Base-by-base conservation (phyloP, 2,797 vertebrate species). In the Sebastes vulpes region DNA sequence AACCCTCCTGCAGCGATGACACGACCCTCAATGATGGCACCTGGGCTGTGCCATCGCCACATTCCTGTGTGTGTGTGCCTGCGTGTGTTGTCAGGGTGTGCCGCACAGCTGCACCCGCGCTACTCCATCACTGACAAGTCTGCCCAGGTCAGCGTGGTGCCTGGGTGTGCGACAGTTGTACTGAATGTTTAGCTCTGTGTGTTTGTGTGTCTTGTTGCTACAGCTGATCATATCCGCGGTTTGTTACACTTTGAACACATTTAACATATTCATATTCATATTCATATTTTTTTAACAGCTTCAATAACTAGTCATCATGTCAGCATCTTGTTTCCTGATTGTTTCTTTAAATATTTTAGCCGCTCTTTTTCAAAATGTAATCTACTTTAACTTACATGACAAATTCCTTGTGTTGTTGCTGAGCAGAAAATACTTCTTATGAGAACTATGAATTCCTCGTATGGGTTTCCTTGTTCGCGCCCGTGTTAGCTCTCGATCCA, bases 61-160 rank as follows among this genome's bases (percentile, higher is more conserved):
- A 83, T 86, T 68, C 52, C 46, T 9, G 0, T 65, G n/a, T 48
- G 60, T 59, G 65, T 64, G 29, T 54, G 65, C 26, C 9, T 75
- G 54, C 10, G 31, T 54, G 58, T 29, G 59, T 18, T 20, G 18
- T 57, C 6, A 18, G 89, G 74, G 79, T 67, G 83, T 72, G 84
- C 14, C 52, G 0, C 78, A 65, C 86, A 87, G 88, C 86, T 91
- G 88, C 48, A 29, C 21, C 66, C 25, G 10, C 72, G 2, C 74
- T 46, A 18, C 52, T 76, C 46, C 70, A 59, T 84, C 80, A 58
- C 52, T 73, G 77, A 67, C 80, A 32, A 6, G 66, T 65, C 21
- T 28, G 80, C 6, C 60, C 32, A 8, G n/a, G 74, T 72, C 81
- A 77, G 57, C 25, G 3, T 7, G 65, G 25, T 61, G 57, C 26